Evolutionary conservation across 2,113 vertebrate genomes (phyloP), one percentile per base, ranked within the genome.

Genomic region (Naja naja): DNA sequence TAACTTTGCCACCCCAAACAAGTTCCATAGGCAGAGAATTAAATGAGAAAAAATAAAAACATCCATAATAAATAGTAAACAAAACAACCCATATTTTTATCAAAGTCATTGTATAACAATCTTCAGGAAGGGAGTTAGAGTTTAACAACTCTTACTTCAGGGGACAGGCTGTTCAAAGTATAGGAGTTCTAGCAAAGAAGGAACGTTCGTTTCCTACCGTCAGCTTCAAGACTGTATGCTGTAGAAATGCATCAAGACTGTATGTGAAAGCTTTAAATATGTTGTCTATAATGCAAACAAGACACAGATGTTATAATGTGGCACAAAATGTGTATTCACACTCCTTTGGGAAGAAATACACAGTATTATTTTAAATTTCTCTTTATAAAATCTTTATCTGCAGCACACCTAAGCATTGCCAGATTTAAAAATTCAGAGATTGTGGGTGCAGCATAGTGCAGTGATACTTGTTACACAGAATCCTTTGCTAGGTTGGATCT

Each of bases 361-460:
- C 86, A 93, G 89, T 86, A 54, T 55, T 60, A 55, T 90, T 93
- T 93, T 93, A 93, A 93, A 93, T 90, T 87, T 85, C 16, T 53
- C 55, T 55, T 90, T 89, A 87, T 90, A 86, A 93, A 90, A 90
- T 55, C 54, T 86, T 90, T 81, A 90, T 64, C 88, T 87, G 4
- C 27, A 14, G 25, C 14, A 93, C 20, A 93, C 74, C 53, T 90
- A 64, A 93, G 55, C 55, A 93, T 93, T 90, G 89, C 74, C 55
- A 93, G 55, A 93, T 93, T 89, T 90, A 90, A 93, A 47, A 87
- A 60, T 86, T 60, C 92, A 89, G 69, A 86, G 88, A 85, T 20
- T 90, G 54, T 87, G 89, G 74, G 23, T 93, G 23, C 55, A 30
- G 56, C 54, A 89, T 45, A 90, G 34, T 87, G 45, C 74, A 53